Percentiles rank a stretch among this genome's conserved stretches.
Conservation (phyloP, 2,888 invertebrate genomes). For the Agriopis aurantiaria region DNA sequence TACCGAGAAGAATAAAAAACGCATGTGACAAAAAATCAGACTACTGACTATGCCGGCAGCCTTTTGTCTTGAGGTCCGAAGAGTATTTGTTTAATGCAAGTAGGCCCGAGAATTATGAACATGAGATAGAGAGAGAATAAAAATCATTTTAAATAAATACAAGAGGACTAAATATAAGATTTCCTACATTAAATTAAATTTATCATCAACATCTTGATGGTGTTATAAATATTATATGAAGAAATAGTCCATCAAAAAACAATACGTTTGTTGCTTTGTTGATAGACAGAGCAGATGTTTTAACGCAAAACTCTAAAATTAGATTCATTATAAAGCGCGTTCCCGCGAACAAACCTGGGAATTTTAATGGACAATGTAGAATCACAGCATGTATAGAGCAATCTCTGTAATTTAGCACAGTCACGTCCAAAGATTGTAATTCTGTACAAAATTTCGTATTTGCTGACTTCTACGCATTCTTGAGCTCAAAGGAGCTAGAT, state of each 20-base stretch:
- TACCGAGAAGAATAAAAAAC: too few relatives aligned
- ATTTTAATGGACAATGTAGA: slow-evolving; percentile 19
- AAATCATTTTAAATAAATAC: too few relatives aligned
- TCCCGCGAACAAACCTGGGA: slow-evolving; percentile 27
- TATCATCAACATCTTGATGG: too few relatives aligned
- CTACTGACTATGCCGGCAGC: too few relatives aligned
- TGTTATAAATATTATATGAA: background rate
- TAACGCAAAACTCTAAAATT: slow-evolving; percentile 41
- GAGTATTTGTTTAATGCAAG: too few relatives aligned
- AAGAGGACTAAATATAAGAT: too few relatives aligned
- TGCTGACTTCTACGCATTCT: slow-evolving; percentile 50
- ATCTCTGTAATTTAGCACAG: slow-evolving; percentile 9
- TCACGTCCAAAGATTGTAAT: slow-evolving; percentile 22
- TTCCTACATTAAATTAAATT: too few relatives aligned
- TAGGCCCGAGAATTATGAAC: too few relatives aligned
- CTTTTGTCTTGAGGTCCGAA: too few relatives aligned
- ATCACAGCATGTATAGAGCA: slow-evolving; percentile 10
- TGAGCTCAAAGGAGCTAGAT: slow-evolving; percentile 59
- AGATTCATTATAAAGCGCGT: slow-evolving; percentile 32
- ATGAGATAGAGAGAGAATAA: too few relatives aligned
- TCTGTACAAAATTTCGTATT: slow-evolving; percentile 46
- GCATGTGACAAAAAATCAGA: too few relatives aligned
- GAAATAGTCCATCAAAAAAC: slow-evolving; percentile 21
- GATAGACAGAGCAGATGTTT: slow-evolving; percentile 42
- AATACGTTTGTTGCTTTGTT: slow-evolving; percentile 39